Evolutionary conservation across 2,888 invertebrate species (phyloP).

Genomic region (Philhelius pedissequus): DNA sequence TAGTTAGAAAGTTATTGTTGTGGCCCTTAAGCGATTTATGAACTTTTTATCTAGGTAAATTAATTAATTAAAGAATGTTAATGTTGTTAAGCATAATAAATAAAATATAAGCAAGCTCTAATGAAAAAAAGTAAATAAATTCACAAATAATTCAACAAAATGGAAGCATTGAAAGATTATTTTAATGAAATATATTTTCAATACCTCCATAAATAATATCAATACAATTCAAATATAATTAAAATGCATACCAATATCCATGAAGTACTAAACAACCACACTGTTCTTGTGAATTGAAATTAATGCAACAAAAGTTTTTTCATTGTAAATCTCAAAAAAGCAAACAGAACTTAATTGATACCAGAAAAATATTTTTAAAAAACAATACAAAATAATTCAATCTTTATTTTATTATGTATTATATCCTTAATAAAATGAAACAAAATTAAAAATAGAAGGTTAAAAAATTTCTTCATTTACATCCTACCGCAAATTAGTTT

Average conservation of each 20-base stretch:
- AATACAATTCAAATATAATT: neutral
- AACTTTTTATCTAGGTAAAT: too few relatives aligned
- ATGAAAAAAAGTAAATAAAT: neutral
- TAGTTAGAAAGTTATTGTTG: too few relatives aligned
- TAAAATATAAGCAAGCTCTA: too few relatives aligned
- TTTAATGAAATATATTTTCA: neutral
- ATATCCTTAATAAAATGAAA: neutral
- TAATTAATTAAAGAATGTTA: too few relatives aligned
- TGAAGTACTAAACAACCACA: slow-evolving; percentile 67
- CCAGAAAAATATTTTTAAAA: neutral
- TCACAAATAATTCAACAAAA: neutral
- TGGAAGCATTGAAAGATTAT: too few relatives aligned
- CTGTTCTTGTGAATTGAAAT: slow-evolving; percentile 54
- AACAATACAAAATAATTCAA: neutral
- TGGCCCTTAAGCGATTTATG: too few relatives aligned
- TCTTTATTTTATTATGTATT: too few relatives aligned
- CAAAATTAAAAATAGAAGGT: neutral
- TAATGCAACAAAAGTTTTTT: neutral
- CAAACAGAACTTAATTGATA: slow-evolving; percentile 20
- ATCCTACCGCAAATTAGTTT: too few relatives aligned
- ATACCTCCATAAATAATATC: neutral
- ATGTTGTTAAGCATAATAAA: too few relatives aligned
- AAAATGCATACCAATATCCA: neutral
- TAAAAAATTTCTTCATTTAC: too few relatives aligned
- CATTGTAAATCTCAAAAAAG: neutral